A percentile compares a stretch with the other conserved stretches of the same genome.
These are phyloP conservation scores for Oligia strigilis DNA, from an alignment of 2,888 invertebrate genomes.

Conservation along the genomic window DNA sequence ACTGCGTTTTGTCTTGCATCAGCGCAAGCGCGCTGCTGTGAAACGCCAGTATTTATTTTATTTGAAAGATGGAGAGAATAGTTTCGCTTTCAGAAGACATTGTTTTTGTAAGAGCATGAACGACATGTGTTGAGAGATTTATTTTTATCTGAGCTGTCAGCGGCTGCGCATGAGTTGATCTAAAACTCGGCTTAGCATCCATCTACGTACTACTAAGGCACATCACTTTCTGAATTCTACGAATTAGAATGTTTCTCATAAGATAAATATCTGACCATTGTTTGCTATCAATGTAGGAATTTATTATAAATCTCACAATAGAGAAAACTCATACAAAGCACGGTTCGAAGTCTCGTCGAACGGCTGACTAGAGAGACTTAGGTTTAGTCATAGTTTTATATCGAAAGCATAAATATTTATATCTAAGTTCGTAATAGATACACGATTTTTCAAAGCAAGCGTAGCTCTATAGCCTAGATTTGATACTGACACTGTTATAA, in stretches of 20 bases:
- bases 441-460: constrained; percentile 33
- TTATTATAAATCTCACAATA: constrained; percentile 22
- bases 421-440: neutral
- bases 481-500: neutral
- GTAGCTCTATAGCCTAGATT: constrained; percentile 12
- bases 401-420: constrained; percentile 30
- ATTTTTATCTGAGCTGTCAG: constrained; percentile 46
- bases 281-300: constrained; percentile 2
- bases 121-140: constrained; percentile 29
- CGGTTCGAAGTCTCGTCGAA: constrained; percentile 11
- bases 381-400: constrained; percentile 1
- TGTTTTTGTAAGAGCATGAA: constrained; percentile 21
- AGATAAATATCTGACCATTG: constrained; percentile 29
- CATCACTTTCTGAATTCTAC: constrained; percentile 20
- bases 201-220: neutral
- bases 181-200: constrained; percentile 7
- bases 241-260: constrained; percentile 13
- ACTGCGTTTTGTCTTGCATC: neutral
- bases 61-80: constrained; percentile 8
- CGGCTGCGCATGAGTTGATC: constrained; percentile 20
- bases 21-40: neutral
- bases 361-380: neutral
- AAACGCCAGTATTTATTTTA: neutral
- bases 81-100: constrained; percentile 19
- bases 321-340: constrained; percentile 12